phyloP scores from a whole-genome alignment of 2,797 vertebrate species.

The Mustela erminea region DNA sequence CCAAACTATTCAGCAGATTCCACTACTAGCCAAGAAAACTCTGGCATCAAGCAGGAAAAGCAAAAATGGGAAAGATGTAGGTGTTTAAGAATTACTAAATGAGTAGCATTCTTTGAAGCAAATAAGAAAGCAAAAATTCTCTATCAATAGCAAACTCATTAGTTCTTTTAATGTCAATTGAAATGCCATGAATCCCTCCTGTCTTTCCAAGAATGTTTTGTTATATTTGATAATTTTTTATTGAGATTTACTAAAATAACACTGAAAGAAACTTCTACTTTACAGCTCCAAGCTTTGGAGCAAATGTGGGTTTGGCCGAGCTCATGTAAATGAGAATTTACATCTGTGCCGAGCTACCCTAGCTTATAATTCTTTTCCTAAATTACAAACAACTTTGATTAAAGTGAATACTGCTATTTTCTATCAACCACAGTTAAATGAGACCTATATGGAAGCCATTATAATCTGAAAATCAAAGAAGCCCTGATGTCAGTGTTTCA shows the following conservation, averaged over 20 bases:
- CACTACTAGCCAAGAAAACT: constrained; percentile 60
- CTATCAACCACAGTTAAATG: constrained; percentile 24
- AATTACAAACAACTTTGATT: constrained; percentile 22
- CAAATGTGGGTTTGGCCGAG: background rate
- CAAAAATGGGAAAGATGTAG: constrained; percentile 54
- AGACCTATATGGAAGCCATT: constrained; percentile 38
- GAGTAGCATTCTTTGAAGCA: constrained; percentile 56
- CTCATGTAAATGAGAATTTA: constrained; percentile 37
- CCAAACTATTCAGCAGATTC: background rate
- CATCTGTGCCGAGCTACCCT: constrained; percentile 22
- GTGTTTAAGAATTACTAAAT: constrained; percentile 59
- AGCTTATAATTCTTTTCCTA: constrained; percentile 50
- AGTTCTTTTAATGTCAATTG: constrained; percentile 60
- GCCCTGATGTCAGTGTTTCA: background rate
- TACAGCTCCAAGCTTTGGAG: constrained; percentile 22
- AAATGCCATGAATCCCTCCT: constrained; percentile 15
- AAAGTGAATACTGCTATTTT: constrained; percentile 61
- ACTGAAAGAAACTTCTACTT: constrained; percentile 50
- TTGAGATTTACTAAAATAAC: constrained; percentile 70
- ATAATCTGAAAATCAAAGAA: constrained; percentile 63
- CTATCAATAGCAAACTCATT: constrained; percentile 49
- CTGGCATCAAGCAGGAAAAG: constrained; percentile 38
- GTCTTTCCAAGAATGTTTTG: constrained; percentile 58
- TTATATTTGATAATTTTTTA: constrained; percentile 23
- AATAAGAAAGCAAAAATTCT: constrained; percentile 29